Base-by-base conservation (phyloP, 2,113 vertebrate genomes). In the Onychorhynchus coronatus region DNA sequence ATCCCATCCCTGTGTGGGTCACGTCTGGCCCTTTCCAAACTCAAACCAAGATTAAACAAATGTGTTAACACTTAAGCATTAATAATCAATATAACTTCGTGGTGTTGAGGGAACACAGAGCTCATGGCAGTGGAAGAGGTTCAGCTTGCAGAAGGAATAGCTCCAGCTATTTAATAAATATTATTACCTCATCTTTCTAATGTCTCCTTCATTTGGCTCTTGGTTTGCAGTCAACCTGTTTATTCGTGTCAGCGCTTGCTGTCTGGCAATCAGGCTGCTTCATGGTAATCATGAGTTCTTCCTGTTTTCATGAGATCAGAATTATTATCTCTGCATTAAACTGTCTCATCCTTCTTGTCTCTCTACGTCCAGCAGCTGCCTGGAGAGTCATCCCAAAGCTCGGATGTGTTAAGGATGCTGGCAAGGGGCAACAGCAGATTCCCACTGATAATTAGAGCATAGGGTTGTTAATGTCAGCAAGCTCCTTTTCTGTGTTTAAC, bases 221-320 rank as follows among this genome's bases (percentile, higher is more conserved):
- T 2, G 1, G 52, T 70, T 87, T 77, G 70, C 0, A 2, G 80
- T 78, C 21, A 18, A 85, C 66, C 62, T 91, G 93, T 88, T 93
- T 86, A 66, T 90, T 58, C 5, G 0, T 80, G 90, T 96, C 95
- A 95, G 65, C 0, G 7, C 88, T 83, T 19, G 31, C 85, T 90
- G 72, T 88, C 90, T 91, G 90, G 95, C 95, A 91, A 41, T 88
- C 92, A 81, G 73, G 61, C 92, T 81, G 65, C 88, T 96, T 52
- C 75, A 27, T 19, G 65, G 88, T 79, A 84, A 90, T 96, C 79
- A 37, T 90, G 63, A 90, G 65, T 72, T 79, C 80, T 96, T 94
- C 95, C 93, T 96, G 85, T 94, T 94, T 96, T 92, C 76, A 73
- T 93, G 95, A 96, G 79, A 71, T 96, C 95, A 95, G 39, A 96